Conservation (phyloP, 2,888 invertebrate genomes). For the Pachliopta kotzebuea region DNA sequence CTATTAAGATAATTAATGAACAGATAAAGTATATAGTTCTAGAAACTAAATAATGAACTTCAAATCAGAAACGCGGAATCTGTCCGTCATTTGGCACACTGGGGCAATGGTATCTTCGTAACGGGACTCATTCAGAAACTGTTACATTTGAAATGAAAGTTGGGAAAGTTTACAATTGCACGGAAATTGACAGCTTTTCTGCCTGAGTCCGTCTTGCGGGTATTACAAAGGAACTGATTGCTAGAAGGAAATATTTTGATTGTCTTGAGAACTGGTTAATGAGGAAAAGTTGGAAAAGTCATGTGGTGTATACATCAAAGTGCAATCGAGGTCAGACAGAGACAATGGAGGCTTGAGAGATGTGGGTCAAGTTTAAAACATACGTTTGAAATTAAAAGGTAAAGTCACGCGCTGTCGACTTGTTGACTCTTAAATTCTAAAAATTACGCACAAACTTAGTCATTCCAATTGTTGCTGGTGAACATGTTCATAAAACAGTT, state of each 20-base stretch:
- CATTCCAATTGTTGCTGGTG: neutral
- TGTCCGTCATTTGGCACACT: constrained; percentile 57
- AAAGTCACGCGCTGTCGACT: constrained; percentile 48
- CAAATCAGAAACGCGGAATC: constrained; percentile 41
- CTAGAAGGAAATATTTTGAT: constrained; percentile 20
- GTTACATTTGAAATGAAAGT: constrained; percentile 66
- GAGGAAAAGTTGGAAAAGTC: constrained; percentile 40
- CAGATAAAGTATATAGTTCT: constrained; percentile 7
- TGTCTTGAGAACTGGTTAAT: constrained; percentile 30
- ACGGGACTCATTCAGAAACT: constrained; percentile 62
- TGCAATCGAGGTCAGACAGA: constrained; percentile 58
- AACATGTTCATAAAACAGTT: no score
- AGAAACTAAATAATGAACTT: constrained; percentile 20
- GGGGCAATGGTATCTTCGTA: constrained; percentile 57
- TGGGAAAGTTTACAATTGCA: constrained; percentile 71
- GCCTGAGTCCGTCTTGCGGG: constrained; percentile 14
- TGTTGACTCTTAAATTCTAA: constrained; percentile 16
- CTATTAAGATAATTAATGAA: constrained; percentile 16
- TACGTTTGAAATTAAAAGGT: constrained; percentile 49
- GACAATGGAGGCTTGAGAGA: constrained; percentile 67
- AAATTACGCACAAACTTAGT: constrained; percentile 4
- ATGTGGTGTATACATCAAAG: constrained; percentile 44
- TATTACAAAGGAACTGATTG: constrained; percentile 5
- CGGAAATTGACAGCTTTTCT: constrained; percentile 32
- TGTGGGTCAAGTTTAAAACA: constrained; percentile 72